Evolutionary conservation across 2,113 vertebrate species (phyloP), one percentile per base, ranked within the genome.

Genomic region (Cariama cristata): DNA sequence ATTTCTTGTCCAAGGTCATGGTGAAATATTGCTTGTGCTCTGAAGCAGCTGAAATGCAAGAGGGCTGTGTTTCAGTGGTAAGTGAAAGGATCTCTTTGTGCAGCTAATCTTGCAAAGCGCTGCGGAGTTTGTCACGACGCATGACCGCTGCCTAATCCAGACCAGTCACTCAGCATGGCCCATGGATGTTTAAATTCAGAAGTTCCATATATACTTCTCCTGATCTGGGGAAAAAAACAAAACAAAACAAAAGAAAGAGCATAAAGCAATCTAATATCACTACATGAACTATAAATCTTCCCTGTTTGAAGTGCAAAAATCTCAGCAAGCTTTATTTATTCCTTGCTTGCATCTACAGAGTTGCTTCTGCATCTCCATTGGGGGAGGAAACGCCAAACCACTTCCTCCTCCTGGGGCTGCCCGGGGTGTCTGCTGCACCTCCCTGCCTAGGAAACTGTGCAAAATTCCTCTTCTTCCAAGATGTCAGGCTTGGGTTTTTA

Each of bases 291-390:
- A 62, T 4, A 86, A 50, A 40, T 49, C 60, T 72, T 82, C 53
- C 15, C 33, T 30, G 7, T 55, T 4, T 30, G 45, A 76, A 30
- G 9, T 44, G 33, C 33, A 80, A 88, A 93, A 90, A 58, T 73
- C 62, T 76, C 85, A 69, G 20, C 33, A 69, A 79, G 53, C 14
- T 88, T 93, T 75, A 47, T 67, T 86, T 94, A 52, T 72, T 80
- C 10, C 45, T 84, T 77, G 10, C 27, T 90, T 88, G 42, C 30
- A 21, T 74, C 35, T 93, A 23, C 18, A 13, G 47, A 56, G 67
- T 30, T 82, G 56, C 85, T 82, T 90, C 75, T 86, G 33, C n/a
- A 91, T 93, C 84, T 82, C 28, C 44, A 23, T 66, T 60, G 33
- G 9, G 3, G 24, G 11, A 94, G 38, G 80, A 91, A 93, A 32